Evolutionary conservation across 2,888 invertebrate species (phyloP), one percentile per base, ranked within the genome.

Genomic region (Pristionchus fissidentatus): DNA sequence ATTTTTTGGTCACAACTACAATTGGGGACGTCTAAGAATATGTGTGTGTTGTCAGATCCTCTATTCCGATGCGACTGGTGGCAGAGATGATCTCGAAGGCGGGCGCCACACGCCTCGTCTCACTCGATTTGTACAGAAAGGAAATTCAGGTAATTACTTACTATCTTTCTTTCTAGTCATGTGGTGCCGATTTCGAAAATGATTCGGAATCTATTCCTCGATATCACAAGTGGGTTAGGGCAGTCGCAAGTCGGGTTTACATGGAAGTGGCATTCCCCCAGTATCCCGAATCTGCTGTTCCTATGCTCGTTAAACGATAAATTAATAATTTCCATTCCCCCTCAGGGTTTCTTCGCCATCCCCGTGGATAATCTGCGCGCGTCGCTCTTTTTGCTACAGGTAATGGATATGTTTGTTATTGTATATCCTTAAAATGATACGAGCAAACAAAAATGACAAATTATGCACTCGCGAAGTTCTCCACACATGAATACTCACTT

Each of bases 321-420:
- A 10, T 4, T 29, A 3, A 55, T n/a, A 3, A 78, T 13, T 49
- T 52, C 15, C 32, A 62, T n/a, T 1, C 19, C 15, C 38, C 77
- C 49, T 3, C 98, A 98, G 93, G 98, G 98, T 15, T 98, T 98
- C 93, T 98, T 98, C 92, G 97, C 98, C 92, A 96, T 97, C 93
- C 98, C 98, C 0, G 98, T 98, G 15, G 98, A 98, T 93, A 98
- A 98, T 93, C 94, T 98, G 87, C 94, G 98, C 91, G 98, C 98
- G 41, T 97, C 97, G 82, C 97, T 98, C 55, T 98, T 98, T 93
- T 94, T 98, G 84, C 94, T 98, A 87, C 97, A 98, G 79, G 70
- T 70, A n/a, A n/a, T n/a, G n/a, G n/a, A n/a, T n/a, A 43, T 8
- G 0, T 26, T 26, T 38, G 19, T 41, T 22, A 66, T 22, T 66